Percentiles rank a stretch among this genome's conserved stretches.
These are phyloP conservation scores for Apogon talboti DNA, from an alignment of 2,797 vertebrate species.

Conservation along the genomic window DNA sequence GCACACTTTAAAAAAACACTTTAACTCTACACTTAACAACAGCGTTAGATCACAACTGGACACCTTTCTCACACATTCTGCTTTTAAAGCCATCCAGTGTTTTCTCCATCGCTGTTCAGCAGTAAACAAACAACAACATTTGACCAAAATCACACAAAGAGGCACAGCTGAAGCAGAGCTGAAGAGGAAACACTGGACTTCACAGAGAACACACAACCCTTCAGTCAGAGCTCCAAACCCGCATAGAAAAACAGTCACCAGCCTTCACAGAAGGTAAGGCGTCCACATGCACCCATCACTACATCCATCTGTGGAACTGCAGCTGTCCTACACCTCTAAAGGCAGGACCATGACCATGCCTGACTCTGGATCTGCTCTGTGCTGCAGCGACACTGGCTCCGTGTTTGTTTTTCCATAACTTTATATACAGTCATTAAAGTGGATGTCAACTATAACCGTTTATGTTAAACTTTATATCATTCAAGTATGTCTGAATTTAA, in stretches of 20 bases:
- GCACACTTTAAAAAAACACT: neutral
- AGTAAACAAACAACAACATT: slow-evolving; percentile 4
- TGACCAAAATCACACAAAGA: neutral
- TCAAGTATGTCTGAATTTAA: neutral
- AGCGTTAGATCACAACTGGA: neutral
- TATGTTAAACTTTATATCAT: neutral
- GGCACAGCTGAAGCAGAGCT: neutral
- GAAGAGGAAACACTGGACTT: slow-evolving; percentile 18
- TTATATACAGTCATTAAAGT: no score
- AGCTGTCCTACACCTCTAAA: slow-evolving; percentile 25
- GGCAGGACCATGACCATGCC: slow-evolving; percentile 5
- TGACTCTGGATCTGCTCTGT: neutral
- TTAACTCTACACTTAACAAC: neutral
- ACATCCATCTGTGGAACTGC: neutral
- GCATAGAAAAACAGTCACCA: slow-evolving; percentile 38
- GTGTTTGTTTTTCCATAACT: neutral
- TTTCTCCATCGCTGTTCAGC: slow-evolving; percentile 11
- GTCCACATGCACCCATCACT: neutral
- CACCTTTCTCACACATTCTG: slow-evolving; percentile 9
- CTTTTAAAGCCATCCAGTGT: neutral
- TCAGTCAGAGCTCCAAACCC: slow-evolving; percentile 14
- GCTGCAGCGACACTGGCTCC: neutral
- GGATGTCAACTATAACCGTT: neutral
- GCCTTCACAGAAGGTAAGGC: slow-evolving; percentile 79
- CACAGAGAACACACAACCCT: neutral